Evolutionary conservation across 2,797 vertebrate species (phyloP).

Genomic region (Pipistrellus kuhlii): DNA sequence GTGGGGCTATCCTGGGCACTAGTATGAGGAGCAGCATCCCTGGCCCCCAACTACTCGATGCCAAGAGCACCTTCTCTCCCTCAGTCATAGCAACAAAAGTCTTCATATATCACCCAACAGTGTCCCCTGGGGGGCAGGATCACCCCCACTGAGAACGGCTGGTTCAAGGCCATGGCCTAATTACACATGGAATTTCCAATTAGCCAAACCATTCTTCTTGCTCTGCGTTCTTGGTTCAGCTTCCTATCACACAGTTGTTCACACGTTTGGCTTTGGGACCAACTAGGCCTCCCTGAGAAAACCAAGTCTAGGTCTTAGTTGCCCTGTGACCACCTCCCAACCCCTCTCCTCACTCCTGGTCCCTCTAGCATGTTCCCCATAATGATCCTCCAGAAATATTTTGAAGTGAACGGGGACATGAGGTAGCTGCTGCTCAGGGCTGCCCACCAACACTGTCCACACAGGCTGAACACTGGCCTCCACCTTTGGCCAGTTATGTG

Average conservation of each 20-base stretch:
- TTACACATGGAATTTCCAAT: background rate
- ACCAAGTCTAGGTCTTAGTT: background rate
- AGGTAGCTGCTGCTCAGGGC: background rate
- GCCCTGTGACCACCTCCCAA: background rate
- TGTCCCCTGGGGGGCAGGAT: background rate
- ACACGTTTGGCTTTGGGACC: background rate
- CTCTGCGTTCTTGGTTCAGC: rapidly evolving
- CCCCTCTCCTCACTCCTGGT: background rate
- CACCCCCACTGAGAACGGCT: background rate
- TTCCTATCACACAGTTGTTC: background rate
- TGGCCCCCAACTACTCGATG: background rate
- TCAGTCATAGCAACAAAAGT: background rate
- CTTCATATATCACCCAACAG: background rate
- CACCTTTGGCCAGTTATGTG: background rate
- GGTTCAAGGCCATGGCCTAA: background rate
- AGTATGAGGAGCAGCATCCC: background rate
- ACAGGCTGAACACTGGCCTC: rapidly evolving
- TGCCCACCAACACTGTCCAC: background rate
- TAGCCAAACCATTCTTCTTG: background rate
- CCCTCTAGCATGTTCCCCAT: background rate
- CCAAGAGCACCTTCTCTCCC: background rate
- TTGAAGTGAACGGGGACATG: rapidly evolving
- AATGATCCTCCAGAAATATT: background rate
- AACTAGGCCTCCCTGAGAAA: background rate
- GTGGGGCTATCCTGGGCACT: too few species aligned